Conservation (phyloP, 2,888 invertebrate species). For the Drosophila nigricruria region DNA sequence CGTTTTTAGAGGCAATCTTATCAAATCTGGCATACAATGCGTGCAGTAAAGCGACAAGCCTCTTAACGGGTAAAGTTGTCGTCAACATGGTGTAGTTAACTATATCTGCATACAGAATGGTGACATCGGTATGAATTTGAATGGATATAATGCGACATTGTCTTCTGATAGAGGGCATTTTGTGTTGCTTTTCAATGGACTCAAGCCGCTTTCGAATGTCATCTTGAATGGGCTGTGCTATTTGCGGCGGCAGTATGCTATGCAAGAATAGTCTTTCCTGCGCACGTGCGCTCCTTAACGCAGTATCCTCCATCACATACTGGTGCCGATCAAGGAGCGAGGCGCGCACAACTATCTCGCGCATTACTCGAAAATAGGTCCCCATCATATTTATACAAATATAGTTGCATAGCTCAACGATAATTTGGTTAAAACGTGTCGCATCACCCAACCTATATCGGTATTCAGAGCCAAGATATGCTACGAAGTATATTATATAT, state of each 20-base stretch:
- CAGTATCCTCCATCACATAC: conserved; percentile 49
- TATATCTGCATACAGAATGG: conserved; percentile 96
- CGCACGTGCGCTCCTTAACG: conserved; percentile 34
- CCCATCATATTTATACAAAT: conserved; percentile 54
- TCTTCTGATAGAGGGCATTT: neutral
- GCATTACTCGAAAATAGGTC: conserved; percentile 42
- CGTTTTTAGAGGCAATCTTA: conserved; percentile 92
- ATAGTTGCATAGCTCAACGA: conserved; percentile 23
- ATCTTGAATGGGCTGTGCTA: conserved; percentile 88
- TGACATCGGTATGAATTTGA: conserved; percentile 93
- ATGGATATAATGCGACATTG: conserved; percentile 87
- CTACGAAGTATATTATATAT: conserved; percentile 18
- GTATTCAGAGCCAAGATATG: neutral
- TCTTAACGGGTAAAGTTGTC: conserved; percentile 91
- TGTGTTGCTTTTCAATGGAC: neutral
- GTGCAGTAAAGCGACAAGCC: conserved; percentile 94
- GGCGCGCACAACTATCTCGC: conserved; percentile 55
- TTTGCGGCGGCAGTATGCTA: conserved; percentile 95
- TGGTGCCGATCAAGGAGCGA: conserved; percentile 63
- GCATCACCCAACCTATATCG: conserved; percentile 2
- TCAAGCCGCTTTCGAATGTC: conserved; percentile 85
- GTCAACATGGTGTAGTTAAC: conserved; percentile 95
- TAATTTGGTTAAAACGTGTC: neutral
- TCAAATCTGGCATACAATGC: conserved; percentile 96
- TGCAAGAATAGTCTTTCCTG: conserved; percentile 87